phyloP scores from a whole-genome alignment of 2,888 invertebrate species.

The Acanthosepion pharaonis region DNA sequence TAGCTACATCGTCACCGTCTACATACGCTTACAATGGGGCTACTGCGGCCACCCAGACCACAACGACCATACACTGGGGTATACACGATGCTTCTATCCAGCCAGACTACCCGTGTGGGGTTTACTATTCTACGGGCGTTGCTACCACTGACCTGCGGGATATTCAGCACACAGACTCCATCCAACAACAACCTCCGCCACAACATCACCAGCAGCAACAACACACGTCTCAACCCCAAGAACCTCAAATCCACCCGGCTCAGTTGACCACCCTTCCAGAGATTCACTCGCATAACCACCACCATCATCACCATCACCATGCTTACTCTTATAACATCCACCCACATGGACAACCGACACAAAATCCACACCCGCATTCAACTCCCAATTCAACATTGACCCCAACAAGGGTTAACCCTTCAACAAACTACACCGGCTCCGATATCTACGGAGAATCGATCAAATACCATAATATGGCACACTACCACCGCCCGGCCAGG shows the following conservation, averaged over 20 bases:
- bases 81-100: not conserved
- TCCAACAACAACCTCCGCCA: not conserved
- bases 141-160: not conserved
- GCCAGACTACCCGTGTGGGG: slow-evolving; percentile 33
- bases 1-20: not conserved
- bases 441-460: not conserved
- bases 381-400: not conserved
- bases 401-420: not conserved
- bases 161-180: not conserved
- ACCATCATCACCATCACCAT: slow-evolving; percentile 35
- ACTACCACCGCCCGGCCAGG: not conserved
- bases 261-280: not conserved
- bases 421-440: not conserved
- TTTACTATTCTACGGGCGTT: not conserved
- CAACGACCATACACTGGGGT: slow-evolving; percentile 12
- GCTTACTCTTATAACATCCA: not conserved
- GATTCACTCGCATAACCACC: not conserved
- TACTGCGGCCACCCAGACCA: not conserved
- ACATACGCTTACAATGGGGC: not conserved
- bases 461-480: not conserved
- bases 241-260: not conserved
- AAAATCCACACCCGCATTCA: not conserved
- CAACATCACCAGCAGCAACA: not conserved
- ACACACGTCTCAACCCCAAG: not conserved
- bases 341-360: not conserved